These are phyloP conservation scores for Lochmaea capreae DNA, from an alignment of 2,888 invertebrate species.

Conservation along the genomic window DNA sequence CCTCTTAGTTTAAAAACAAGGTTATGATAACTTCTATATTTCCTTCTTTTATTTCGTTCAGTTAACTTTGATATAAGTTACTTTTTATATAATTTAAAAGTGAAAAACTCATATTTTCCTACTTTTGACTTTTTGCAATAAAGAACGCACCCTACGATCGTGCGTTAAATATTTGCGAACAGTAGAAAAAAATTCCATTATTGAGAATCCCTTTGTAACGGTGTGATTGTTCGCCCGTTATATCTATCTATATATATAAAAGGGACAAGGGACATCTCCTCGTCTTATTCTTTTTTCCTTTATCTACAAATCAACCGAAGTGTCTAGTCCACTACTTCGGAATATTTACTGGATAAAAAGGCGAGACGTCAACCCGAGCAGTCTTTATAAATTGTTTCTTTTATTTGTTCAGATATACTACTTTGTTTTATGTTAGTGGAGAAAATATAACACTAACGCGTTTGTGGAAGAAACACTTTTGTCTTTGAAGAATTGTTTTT, in stretches of 20 bases:
- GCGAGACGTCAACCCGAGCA: slow-evolving; percentile 46
- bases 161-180: slow-evolving; percentile 29
- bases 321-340: slow-evolving; percentile 64
- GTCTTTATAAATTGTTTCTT: slow-evolving; percentile 50
- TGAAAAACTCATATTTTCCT: background rate
- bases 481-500: background rate
- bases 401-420: slow-evolving; percentile 12
- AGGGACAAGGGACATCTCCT: slow-evolving; percentile 41
- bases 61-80: no score
- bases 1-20: no score
- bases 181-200: slow-evolving; percentile 41
- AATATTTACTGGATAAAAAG: slow-evolving; percentile 61
- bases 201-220: slow-evolving; percentile 49
- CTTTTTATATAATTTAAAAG: background rate
- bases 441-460: slow-evolving; percentile 7
- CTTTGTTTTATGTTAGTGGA: slow-evolving; percentile 16
- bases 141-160: background rate
- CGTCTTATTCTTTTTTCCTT: slow-evolving; percentile 36
- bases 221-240: slow-evolving; percentile 52
- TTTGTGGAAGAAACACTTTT: background rate
- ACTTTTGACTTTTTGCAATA: slow-evolving; percentile 1
- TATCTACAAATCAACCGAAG: slow-evolving; percentile 49
- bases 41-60: no score
- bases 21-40: no score
- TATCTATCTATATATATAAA: slow-evolving; percentile 31